Conservation (phyloP, 2,888 invertebrate genomes). For the Sinhomidia bicolor region DNA sequence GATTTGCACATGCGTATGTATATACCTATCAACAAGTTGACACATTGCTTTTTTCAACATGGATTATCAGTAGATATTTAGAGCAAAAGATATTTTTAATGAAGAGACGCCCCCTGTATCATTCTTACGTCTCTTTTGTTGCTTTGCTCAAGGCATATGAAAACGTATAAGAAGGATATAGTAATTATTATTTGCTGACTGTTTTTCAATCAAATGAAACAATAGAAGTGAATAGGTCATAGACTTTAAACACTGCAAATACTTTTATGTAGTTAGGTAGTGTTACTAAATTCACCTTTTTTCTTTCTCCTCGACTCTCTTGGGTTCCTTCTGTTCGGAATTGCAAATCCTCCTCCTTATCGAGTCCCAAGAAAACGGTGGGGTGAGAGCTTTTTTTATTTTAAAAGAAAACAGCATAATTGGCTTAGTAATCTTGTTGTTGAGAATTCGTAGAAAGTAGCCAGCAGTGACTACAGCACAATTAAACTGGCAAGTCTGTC, state of each 20-base stretch:
- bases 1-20: not conserved
- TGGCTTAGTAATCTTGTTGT: not conserved
- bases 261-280: too few relatives aligned
- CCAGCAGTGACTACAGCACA: not conserved
- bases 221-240: not conserved
- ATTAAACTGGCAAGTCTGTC: not conserved
- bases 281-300: not conserved
- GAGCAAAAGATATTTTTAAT: slow-evolving; percentile 18
- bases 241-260: not conserved
- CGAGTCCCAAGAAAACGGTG: not conserved
- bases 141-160: slow-evolving; percentile 6
- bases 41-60: not conserved
- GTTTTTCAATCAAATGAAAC: slow-evolving; percentile 31
- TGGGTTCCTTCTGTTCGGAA: not conserved
- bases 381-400: not conserved
- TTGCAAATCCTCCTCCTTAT: not conserved
- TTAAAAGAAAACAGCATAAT: not conserved
- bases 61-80: slow-evolving; percentile 1
- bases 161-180: not conserved
- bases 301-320: not conserved
- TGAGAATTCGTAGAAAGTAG: slow-evolving; percentile 41
- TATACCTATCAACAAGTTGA: slow-evolving; percentile 5
- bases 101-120: not conserved
- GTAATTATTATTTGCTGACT: slow-evolving; percentile 4
- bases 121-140: not conserved